Base-by-base conservation (phyloP, 2,888 invertebrate genomes). In the Liopterus haemorrhoidalis region DNA sequence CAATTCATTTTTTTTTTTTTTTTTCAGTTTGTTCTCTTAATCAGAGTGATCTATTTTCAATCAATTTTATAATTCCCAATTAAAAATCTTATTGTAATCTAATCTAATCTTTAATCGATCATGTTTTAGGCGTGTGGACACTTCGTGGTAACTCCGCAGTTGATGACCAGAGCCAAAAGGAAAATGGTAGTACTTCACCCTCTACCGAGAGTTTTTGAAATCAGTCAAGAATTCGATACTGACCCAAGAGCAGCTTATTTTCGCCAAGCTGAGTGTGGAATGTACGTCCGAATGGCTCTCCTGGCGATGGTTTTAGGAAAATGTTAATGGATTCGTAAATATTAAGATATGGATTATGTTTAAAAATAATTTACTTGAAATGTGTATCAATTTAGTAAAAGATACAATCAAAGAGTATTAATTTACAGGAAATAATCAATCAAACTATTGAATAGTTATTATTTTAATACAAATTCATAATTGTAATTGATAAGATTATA, bases 191-290 rank as follows among this genome's bases (percentile, higher is more conserved):
- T 99, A 9, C 84, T 99, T 84, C 99, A 99, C 70, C 99, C 99
- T 0, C 69, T 99, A 50, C 99, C 99, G 0, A 77, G 99, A 30
- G 82, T 93, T 1, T 84, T 87, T 62, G 99, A 99, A 71, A 96
- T 99, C 56, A 92, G 92, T 55, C 76, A 87, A 0, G 91, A 94
- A 55, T 89, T 99, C 58, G 99, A 99, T 70, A 82, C 82, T 0
- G 99, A 99, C 70, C 92, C 94, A 0, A 75, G 99, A 37, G 97
- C 99, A 0, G 97, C 96, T 0, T 99, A 99, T 70, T 99, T 99
- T 76, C 76, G 97, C 14, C 99, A 99, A 70, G 95, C 94, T 0
- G 94, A 96, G 66, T 89, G 91, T 63, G 99, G 99, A 51, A 89
- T 99, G 85, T 99, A 91, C 63, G 91, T 99, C 12, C 79, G 99